Conservation (phyloP, 2,888 invertebrate genomes). For the Ischnus inquisitorius region DNA sequence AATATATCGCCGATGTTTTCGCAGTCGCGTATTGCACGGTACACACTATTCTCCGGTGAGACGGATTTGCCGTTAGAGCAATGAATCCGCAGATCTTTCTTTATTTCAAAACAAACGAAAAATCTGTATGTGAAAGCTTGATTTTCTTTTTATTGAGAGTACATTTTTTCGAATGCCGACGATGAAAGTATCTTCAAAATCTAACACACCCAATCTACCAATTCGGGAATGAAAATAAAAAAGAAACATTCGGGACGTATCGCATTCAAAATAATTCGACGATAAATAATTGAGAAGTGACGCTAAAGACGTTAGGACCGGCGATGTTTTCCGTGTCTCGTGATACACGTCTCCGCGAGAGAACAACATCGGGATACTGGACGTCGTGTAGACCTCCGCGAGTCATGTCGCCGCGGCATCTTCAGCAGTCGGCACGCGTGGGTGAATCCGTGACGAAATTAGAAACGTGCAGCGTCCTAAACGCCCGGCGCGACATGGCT, state of each 20-base stretch:
- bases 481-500: constrained; percentile 63
- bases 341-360: background rate
- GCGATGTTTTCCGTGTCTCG: constrained; percentile 19
- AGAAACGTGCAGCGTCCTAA: constrained; percentile 61
- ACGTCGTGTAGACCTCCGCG: background rate
- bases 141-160: no score
- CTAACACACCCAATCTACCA: background rate
- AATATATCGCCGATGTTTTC: background rate
- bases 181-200: background rate
- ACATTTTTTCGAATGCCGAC: no score
- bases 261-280: background rate
- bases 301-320: constrained; percentile 2
- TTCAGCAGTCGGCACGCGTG: constrained; percentile 40
- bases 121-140: no score
- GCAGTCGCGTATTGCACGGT: background rate
- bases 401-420: constrained; percentile 10
- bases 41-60: no score
- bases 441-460: constrained; percentile 65
- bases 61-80: no score
- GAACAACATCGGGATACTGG: background rate
- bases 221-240: background rate
- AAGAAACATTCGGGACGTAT: background rate
- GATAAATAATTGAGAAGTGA: constrained; percentile 6
- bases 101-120: no score
- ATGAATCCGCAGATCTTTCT: no score